Base-by-base conservation (phyloP, 2,888 invertebrate genomes). In the Volucella bombylans region DNA sequence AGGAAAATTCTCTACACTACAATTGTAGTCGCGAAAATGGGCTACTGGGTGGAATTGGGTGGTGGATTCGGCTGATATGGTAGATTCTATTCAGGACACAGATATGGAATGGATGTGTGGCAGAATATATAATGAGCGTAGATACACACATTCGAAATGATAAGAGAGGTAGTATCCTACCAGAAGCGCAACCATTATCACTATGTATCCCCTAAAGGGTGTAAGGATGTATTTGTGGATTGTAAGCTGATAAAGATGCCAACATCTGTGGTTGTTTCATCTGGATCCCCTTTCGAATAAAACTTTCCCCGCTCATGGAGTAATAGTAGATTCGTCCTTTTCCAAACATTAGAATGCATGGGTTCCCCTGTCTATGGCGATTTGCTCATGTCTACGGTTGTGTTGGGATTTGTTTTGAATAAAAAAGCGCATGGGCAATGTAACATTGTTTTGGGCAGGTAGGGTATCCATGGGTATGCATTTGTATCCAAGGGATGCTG, bases 1-100 rank as follows among this genome's bases (percentile, higher is more conserved):
- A 45, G 81, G 72, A 81, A 85, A 85, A 81, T 85, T 85, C 85
- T 85, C 85, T 85, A 85, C 76, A 85, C 85, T 65, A 65, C 67
- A 31, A 71, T 74, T 62, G 45, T 57, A 54, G 23, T 57, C 61
- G 76, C 55, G 67, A 80, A 85, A 85, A 81, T 81, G 85, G 85
- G 81, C 85, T 81, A 80, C 52, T 72, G 81, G 81, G 76, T 65
- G 49, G 68, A 47, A 43, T 1, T 14, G 73, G 23, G 61, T 71
- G 57, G 67, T 41, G 39, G 45, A 55, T 41, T 50, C 11, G 50
- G 41, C 52, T 61, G 50, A 49, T 59, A 15, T 55, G 50, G 52
- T 38, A 23, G 54, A 69, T 64, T 47, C 45, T 67, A 15, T 52
- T 67, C 57, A 31, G 31, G 23, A 39, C 49, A 14, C 23, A 14